These are phyloP conservation scores for Heteromormyrus szaboi DNA, from an alignment of 2,797 vertebrate species.

Conservation along the genomic window DNA sequence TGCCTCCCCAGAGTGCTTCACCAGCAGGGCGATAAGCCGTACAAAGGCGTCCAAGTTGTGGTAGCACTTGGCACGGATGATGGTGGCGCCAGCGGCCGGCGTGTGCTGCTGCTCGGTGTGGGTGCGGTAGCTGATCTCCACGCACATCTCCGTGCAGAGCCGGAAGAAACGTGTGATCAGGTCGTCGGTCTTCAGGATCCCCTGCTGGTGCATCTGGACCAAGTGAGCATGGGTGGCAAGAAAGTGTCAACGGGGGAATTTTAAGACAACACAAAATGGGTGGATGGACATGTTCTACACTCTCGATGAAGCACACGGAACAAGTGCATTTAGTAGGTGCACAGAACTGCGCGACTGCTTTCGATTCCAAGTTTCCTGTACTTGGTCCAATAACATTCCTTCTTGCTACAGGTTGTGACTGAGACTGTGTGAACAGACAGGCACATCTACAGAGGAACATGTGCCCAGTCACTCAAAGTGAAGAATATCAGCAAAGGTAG, in stretches of 20 bases:
- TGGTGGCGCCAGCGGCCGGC: constrained; percentile 90
- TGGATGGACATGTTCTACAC: not conserved
- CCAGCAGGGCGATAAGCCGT: constrained; percentile 90
- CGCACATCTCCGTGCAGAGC: constrained; percentile 97
- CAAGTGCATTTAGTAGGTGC: not conserved
- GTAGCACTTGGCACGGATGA: constrained; percentile 97
- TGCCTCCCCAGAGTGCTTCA: constrained; percentile 97
- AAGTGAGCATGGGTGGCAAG: not conserved
- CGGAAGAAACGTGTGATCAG: constrained; percentile 97
- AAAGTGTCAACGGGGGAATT: not conserved
- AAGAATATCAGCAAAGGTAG: not conserved
- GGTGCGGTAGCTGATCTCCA: constrained; percentile 96
- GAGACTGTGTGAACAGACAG: not conserved
- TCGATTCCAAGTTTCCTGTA: not conserved
- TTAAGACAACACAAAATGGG: not conserved
- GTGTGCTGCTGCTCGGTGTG: constrained; percentile 97
- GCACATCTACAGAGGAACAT: not conserved
- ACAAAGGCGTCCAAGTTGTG: constrained; percentile 98
- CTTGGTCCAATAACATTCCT: not conserved
- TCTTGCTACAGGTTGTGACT: not conserved
- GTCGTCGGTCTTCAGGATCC: constrained; percentile 95
- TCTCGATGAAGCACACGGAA: not conserved
- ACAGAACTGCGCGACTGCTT: not conserved
- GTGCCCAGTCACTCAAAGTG: not conserved
- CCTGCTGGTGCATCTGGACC: constrained; percentile 94